These are phyloP conservation scores for Desmodus rotundus DNA, from an alignment of 2,113 vertebrate genomes.

Conservation along the genomic window DNA sequence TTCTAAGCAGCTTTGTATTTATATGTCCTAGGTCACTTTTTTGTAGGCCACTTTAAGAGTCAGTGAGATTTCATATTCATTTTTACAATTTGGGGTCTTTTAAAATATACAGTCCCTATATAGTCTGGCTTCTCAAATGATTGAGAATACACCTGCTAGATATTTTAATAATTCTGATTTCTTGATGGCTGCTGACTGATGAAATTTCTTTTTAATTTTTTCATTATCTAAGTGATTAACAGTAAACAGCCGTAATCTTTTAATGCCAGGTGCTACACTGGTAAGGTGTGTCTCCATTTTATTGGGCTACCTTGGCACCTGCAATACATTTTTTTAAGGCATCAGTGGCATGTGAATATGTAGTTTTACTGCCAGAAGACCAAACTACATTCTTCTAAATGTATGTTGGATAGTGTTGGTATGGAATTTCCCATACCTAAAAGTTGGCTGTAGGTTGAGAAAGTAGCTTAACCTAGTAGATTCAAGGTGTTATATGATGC, in stretches of 20 bases:
- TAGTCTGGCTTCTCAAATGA: not conserved
- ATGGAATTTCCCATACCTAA: not conserved
- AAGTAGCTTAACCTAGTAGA: constrained; percentile 1
- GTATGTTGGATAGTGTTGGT: not conserved
- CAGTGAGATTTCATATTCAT: not conserved
- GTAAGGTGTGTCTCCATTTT: not conserved
- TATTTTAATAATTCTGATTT: constrained; percentile 29
- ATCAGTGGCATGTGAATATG: not conserved
- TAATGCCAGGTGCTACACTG: not conserved
- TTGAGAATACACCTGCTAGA: not conserved
- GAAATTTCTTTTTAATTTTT: constrained; percentile 27
- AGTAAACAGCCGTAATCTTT: constrained; percentile 35
- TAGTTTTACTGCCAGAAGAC: not conserved
- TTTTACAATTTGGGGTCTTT: not conserved
- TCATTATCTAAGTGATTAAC: not conserved
- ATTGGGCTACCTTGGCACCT: not conserved
- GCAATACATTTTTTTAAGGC: not conserved
- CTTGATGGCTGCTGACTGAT: not conserved
- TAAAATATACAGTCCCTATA: not conserved
- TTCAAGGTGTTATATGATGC: not conserved
- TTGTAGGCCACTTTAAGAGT: not conserved
- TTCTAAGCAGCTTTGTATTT: not conserved
- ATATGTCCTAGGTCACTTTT: not conserved
- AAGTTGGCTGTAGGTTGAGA: not conserved
- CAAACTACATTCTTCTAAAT: not conserved